Evolutionary conservation across 1,140 invertebrate species (phyloP), one percentile per base, ranked within the genome.

Genomic region (Trachelipus rathkii): DNA sequence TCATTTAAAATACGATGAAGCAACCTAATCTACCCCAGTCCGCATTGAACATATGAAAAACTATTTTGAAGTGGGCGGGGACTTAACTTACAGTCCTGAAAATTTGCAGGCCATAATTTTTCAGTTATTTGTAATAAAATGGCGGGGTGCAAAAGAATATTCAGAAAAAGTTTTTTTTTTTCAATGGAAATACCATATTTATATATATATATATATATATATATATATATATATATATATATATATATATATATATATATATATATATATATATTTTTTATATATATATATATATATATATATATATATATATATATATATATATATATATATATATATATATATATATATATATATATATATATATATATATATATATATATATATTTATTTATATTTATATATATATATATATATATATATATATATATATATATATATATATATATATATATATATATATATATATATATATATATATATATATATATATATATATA

Each of bases 291-390:
- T 66, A 66, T 66, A 67, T 11, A 67, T 67, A 67, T 67, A 67
- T 67, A 67, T 67, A 67, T 11, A 67, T 67, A 67, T 67, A 67
- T 67, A 67, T 67, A 67, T 11, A 67, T 67, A 67, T 67, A 67
- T 67, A 67, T 67, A 67, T 67, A 67, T 67, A 67, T 67, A 67
- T 67, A 67, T 67, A 67, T 67, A 67, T 67, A 67, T 67, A 67
- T 67, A 67, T 67, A 67, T 67, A 67, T 67, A 67, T 67, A 67
- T 67, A 67, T 67, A 67, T 67, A 67, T 67, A 67, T 67, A 67
- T 67, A 67, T 67, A 67, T 67, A 67, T 67, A 67, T 67, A 67
- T 67, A 67, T 67, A 67, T 67, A 67, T 67, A 67, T 11, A 67
- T 67, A 67, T 67, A 67, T 67, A 67, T 67, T 10, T 11, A 67